phyloP scores from a whole-genome alignment of 2,888 invertebrate species.

The Phlogophora meticulosa region DNA sequence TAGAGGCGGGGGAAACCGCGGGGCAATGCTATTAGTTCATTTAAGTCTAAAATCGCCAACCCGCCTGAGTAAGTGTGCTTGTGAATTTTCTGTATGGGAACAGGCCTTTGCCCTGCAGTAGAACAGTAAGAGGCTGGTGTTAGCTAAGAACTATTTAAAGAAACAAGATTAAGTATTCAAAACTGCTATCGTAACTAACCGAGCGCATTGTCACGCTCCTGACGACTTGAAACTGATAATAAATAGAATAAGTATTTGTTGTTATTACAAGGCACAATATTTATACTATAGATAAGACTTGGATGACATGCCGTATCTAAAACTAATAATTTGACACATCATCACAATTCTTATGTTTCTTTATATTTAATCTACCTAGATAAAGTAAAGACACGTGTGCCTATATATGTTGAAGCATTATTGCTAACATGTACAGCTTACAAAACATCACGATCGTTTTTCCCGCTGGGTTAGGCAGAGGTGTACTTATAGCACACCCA shows the following conservation, averaged over 20 bases:
- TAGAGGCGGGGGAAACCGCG: too few relatives aligned
- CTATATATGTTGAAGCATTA: neutral
- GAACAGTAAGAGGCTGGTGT: too few relatives aligned
- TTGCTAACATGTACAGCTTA: too few relatives aligned
- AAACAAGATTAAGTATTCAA: neutral
- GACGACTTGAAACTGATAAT: neutral
- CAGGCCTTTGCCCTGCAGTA: too few relatives aligned
- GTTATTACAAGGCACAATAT: conserved; percentile 45
- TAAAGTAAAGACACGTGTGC: neutral
- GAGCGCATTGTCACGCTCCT: neutral
- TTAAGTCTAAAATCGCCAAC: too few relatives aligned
- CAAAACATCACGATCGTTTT: too few relatives aligned
- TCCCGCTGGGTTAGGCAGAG: too few relatives aligned
- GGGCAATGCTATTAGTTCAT: too few relatives aligned
- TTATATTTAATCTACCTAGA: conserved; percentile 6
- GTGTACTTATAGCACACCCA: too few relatives aligned
- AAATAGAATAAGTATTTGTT: conserved; percentile 23
- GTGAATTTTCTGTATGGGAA: too few relatives aligned
- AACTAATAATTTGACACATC: conserved; percentile 29
- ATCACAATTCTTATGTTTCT: conserved; percentile 26
- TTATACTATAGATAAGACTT: conserved; percentile 18
- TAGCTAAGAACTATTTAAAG: too few relatives aligned
- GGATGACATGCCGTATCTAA: neutral
- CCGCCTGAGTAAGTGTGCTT: too few relatives aligned
- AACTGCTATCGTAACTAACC: conserved; percentile 4